These are phyloP conservation scores for Nymphalis urticae DNA, from an alignment of 2,888 invertebrate species.

Conservation along the genomic window DNA sequence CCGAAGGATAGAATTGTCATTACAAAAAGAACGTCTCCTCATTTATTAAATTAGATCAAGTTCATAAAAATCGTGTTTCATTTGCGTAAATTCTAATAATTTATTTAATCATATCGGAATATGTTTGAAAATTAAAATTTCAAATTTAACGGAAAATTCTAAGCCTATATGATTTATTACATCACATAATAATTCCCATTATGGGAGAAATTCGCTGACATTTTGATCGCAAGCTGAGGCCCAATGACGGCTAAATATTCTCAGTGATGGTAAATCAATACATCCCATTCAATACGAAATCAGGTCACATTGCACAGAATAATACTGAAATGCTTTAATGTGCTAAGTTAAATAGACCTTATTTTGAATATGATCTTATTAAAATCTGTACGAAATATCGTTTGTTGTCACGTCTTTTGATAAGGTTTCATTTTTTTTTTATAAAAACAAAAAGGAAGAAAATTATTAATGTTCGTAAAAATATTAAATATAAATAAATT, in stretches of 20 bases:
- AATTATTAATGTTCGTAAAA: no score
- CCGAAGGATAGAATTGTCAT: no score
- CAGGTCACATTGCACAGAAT: constrained; percentile 26
- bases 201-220: constrained; percentile 21
- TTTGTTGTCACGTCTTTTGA: no score
- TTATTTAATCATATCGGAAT: no score
- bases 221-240: constrained; percentile 21
- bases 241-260: constrained; percentile 30
- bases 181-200: constrained; percentile 15
- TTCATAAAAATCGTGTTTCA: no score
- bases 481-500: no score
- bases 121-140: background rate
- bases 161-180: constrained; percentile 15
- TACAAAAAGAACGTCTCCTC: no score
- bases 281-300: constrained; percentile 24
- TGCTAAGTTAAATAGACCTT: constrained; percentile 21
- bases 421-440: no score
- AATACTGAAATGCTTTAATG: constrained; percentile 26
- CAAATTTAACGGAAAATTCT: constrained; percentile 12
- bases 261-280: constrained; percentile 31
- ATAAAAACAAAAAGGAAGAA: no score
- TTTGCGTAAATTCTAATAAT: no score
- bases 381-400: no score
- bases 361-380: constrained; percentile 6
- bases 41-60: no score